These are phyloP conservation scores for Ceratina japonica DNA, from an alignment of 1,140 invertebrate species.

Conservation along the genomic window DNA sequence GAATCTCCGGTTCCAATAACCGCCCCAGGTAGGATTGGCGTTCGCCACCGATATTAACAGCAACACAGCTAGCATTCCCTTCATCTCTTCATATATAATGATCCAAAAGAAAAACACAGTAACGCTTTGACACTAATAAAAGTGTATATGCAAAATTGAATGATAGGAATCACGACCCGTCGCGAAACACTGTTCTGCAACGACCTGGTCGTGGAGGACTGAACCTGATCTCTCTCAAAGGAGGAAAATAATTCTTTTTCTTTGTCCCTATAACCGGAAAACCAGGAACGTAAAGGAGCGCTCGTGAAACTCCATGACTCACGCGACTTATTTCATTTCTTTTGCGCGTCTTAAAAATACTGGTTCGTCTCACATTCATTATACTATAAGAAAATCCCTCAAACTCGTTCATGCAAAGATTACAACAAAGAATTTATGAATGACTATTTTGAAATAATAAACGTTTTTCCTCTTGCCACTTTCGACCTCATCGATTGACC, in stretches of 20 bases:
- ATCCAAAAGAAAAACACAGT: background rate
- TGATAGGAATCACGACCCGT: background rate
- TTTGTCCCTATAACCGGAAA: background rate
- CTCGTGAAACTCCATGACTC: background rate
- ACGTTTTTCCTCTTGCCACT: too few relatives aligned
- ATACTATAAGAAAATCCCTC: too few relatives aligned
- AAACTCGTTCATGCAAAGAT: too few relatives aligned
- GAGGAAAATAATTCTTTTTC: background rate
- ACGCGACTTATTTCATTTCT: too few relatives aligned
- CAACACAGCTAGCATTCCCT: background rate
- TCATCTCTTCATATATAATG: conserved; percentile 1
- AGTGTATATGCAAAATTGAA: too few relatives aligned
- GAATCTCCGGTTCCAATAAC: too few relatives aligned
- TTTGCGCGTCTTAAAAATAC: background rate
- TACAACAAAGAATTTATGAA: too few relatives aligned
- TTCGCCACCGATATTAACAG: background rate
- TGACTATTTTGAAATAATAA: too few relatives aligned
- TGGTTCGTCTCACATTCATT: background rate
- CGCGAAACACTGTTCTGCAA: background rate
- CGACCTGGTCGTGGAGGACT: too few relatives aligned
- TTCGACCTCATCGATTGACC: too few relatives aligned
- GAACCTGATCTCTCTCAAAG: background rate
- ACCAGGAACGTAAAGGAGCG: too few relatives aligned
- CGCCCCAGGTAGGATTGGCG: background rate
- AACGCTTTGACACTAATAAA: too few relatives aligned